Conservation (phyloP, 2,797 vertebrate genomes). For the Ctenosaura bakeri region DNA sequence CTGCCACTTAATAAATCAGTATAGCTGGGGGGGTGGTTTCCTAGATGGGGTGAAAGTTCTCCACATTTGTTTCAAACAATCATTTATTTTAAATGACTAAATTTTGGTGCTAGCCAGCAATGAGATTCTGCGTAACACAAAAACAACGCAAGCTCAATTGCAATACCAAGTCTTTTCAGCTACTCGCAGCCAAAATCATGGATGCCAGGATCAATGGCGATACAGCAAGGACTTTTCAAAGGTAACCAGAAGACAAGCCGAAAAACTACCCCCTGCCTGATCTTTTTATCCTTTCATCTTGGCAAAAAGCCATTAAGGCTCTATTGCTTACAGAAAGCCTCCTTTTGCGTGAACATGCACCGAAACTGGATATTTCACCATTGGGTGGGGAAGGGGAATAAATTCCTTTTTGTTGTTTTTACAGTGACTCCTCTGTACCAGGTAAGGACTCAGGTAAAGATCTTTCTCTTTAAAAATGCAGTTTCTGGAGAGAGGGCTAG, state of each 20-base stretch:
- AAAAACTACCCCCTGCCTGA: slow-evolving; percentile 2
- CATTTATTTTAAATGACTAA: too few species aligned
- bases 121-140: neutral
- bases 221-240: neutral
- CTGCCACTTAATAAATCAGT: slow-evolving; percentile 1
- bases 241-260: neutral
- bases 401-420: neutral
- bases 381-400: neutral
- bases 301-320: slow-evolving; percentile 17
- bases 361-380: neutral
- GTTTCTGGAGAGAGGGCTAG: neutral
- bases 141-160: neutral
- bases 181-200: too few species aligned
- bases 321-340: neutral
- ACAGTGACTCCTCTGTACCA: neutral
- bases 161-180: too few species aligned
- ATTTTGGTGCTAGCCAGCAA: neutral
- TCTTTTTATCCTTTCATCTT: neutral
- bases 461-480: neutral
- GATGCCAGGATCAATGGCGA: neutral
- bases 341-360: neutral
- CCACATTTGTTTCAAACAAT: too few species aligned
- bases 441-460: fast-evolving
- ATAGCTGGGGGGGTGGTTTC: too few species aligned
- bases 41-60: too few species aligned